A percentile compares a stretch with the other conserved stretches of the same genome.
Conservation (phyloP, 2,797 vertebrate genomes). For the Anabas testudineus region DNA sequence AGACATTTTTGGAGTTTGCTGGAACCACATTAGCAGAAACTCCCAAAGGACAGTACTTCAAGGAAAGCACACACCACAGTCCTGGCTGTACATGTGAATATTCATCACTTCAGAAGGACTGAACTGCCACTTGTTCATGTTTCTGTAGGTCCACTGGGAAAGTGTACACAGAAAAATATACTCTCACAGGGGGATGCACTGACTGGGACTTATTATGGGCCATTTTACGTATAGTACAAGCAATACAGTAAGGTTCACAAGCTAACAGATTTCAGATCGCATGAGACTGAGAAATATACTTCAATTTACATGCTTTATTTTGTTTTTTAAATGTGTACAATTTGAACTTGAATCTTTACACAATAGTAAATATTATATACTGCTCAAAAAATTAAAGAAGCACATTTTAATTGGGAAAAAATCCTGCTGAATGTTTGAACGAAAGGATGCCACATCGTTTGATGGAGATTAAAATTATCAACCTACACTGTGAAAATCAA, state of each 20-base stretch:
- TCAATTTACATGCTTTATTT: neutral
- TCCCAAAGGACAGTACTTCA: slow-evolving; percentile 51
- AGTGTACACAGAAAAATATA: slow-evolving; percentile 21
- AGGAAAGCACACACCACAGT: slow-evolving; percentile 40
- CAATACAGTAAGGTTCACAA: slow-evolving; percentile 23
- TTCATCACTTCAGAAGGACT: slow-evolving; percentile 27
- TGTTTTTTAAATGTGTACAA: neutral
- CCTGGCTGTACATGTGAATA: slow-evolving; percentile 24
- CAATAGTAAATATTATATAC: no score
- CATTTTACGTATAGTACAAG: slow-evolving; percentile 12
- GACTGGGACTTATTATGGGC: neutral
- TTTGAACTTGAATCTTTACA: neutral
- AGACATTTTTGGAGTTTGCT: slow-evolving; percentile 58
- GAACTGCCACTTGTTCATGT: slow-evolving; percentile 13
- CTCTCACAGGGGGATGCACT: neutral
- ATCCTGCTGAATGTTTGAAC: no score
- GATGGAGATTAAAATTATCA: no score
- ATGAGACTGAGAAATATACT: slow-evolving; percentile 6
- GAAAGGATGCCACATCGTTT: no score
- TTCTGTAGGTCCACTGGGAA: slow-evolving; percentile 23
- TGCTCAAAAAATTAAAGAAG: no score
- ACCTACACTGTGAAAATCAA: no score
- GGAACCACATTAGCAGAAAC: slow-evolving; percentile 47
- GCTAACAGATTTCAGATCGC: slow-evolving; percentile 33
- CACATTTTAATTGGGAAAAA: no score